Base-by-base conservation (phyloP, 2,888 invertebrate genomes). In the Vanessa cardui region DNA sequence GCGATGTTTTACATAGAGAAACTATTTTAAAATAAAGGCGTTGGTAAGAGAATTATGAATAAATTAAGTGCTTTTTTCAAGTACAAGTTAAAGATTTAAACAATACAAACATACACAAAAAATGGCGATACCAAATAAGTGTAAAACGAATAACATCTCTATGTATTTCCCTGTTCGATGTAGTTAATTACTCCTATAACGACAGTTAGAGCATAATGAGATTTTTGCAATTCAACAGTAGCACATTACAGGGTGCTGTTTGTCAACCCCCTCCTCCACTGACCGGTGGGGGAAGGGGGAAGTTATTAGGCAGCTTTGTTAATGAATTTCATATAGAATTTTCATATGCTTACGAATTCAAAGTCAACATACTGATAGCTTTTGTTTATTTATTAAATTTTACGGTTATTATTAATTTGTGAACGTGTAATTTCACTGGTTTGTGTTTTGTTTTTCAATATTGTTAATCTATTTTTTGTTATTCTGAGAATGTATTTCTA, bases 181-280 rank as follows among this genome's bases (percentile, higher is more conserved):
- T 79, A 87, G 88, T 90, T 90, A 90, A 91, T 92, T 91, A 91
- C 90, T 89, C 88, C 87, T 90, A 89, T 91, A 90, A 90, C 90
- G 90, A 90, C 91, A 90, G 91, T 90, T 91, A 91, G 91, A 90
- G 83, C 83, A 89, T 90, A 92, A 91, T 92, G 91, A 91, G 91
- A 92, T 91, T 92, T 91, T 91, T 92, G 90, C 89, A 91, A 91
- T 91, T 92, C 90, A 89, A 90, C 90, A 89, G 89, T 86, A 87
- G 86, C 89, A 88, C 89, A 90, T 89, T 89, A 90, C 87, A 83
- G 86, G 86, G 85, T 80, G 84, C 80, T 87, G 88, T 88, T 86
- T 87, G 86, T 88, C 86, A 85, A 79, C 82, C 81, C 78, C 79
- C 79, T 56, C 66, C 72, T 76, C 70, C 73, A 76, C 58, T 72